These are phyloP conservation scores for Torymus aiolomorphi DNA, from an alignment of 2,888 invertebrate genomes.

Conservation along the genomic window DNA sequence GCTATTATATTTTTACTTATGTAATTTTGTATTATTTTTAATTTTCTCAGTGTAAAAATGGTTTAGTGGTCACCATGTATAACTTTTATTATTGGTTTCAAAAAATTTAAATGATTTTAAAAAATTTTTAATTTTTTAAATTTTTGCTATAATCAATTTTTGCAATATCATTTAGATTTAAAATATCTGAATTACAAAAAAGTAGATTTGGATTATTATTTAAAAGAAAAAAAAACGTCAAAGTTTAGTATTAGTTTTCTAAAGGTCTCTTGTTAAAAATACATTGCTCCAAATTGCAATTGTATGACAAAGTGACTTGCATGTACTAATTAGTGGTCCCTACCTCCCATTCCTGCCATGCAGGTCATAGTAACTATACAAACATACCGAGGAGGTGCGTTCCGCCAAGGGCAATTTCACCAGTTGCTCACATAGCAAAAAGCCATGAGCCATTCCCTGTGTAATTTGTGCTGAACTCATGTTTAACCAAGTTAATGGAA, in stretches of 20 bases:
- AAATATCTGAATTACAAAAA: too few relatives aligned
- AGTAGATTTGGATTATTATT: too few relatives aligned
- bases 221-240: too few relatives aligned
- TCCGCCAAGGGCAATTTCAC: slow-evolving; percentile 75
- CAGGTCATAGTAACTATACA: slow-evolving; percentile 76
- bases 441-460: slow-evolving; percentile 67
- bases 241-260: not conserved
- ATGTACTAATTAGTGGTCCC: slow-evolving; percentile 74
- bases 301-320: slow-evolving; percentile 64
- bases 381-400: slow-evolving; percentile 76
- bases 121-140: too few relatives aligned
- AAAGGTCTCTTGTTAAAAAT: slow-evolving; percentile 21
- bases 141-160: too few relatives aligned
- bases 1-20: too few relatives aligned
- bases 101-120: too few relatives aligned
- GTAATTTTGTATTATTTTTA: too few relatives aligned
- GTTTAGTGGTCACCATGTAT: too few relatives aligned
- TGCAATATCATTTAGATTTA: too few relatives aligned
- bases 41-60: too few relatives aligned
- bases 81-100: too few relatives aligned
- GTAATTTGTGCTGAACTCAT: slow-evolving; percentile 67
- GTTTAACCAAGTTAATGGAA: slow-evolving; percentile 63
- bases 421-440: slow-evolving; percentile 74
- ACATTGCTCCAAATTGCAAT: slow-evolving; percentile 52
- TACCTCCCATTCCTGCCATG: slow-evolving; percentile 73